Conservation (phyloP, 2,113 vertebrate species). For the Leuciscus idus region DNA sequence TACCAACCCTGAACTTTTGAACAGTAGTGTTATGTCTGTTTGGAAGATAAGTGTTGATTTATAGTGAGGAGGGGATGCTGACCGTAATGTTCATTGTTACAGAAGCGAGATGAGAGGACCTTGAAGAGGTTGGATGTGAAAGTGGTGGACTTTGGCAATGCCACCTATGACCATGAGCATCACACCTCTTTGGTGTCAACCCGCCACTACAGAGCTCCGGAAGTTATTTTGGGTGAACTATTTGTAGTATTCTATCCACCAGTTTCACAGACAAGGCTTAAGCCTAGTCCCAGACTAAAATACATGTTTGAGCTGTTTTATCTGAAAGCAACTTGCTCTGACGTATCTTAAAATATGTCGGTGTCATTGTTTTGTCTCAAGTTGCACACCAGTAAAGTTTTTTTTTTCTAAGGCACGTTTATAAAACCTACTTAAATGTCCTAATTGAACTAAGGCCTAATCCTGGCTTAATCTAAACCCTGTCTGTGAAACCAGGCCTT, state of each 20-base stretch:
- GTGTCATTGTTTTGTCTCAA: too few relatives aligned
- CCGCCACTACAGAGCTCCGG: conserved; percentile 93
- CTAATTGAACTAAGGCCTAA: too few relatives aligned
- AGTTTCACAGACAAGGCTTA: too few relatives aligned
- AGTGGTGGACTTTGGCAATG: conserved; percentile 95
- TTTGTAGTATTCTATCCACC: neutral
- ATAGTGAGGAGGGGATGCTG: neutral
- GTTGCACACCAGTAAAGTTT: too few relatives aligned
- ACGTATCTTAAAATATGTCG: too few relatives aligned
- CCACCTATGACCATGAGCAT: conserved; percentile 94
- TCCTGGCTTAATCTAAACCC: too few relatives aligned
- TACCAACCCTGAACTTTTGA: neutral
- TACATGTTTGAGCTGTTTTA: too few relatives aligned
- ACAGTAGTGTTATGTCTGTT: neutral
- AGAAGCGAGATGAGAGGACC: conserved; percentile 92
- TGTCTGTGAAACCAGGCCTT: too few relatives aligned
- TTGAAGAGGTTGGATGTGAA: conserved; percentile 90
- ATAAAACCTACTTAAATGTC: too few relatives aligned
- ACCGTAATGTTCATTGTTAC: conserved; percentile 44
- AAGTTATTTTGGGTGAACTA: conserved; percentile 90
- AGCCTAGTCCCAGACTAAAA: too few relatives aligned
- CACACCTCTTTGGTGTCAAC: conserved; percentile 96
- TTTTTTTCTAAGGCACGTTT: too few relatives aligned
- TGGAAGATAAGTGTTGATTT: neutral
- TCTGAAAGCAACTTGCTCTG: too few relatives aligned